Evolutionary conservation across 2,888 invertebrate genomes (phyloP), one percentile per base, ranked within the genome.

Genomic region (Quadroppia sp.): DNA sequence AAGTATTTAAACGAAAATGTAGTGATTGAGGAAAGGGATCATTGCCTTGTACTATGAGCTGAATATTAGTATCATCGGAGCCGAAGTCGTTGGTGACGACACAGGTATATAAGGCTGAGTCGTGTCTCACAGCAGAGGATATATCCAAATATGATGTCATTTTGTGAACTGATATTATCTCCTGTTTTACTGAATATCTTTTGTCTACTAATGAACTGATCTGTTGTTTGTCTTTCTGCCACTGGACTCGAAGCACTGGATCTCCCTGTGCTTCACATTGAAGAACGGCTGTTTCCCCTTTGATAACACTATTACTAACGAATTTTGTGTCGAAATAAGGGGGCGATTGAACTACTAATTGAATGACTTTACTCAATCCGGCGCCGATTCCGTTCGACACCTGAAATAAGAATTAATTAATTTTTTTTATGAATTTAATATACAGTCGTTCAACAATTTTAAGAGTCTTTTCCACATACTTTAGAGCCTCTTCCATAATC

Each of bases 61-160:
- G 91, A 81, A 94, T 91, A 72, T 90, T 89, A 88, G 93, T 91
- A 82, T 92, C 90, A 80, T 94, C 94, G 79, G 90, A 89, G 13
- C 95, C 95, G 81, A 91, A 95, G 71, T 90, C 87, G 83, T 95
- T 96, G 79, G 89, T 89, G 0, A 87, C 88, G 32, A 85, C 83
- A 79, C 88, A 88, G 2, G 85, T 85, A 80, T 87, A 88, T 71
- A 81, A 78, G 0, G 82, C 82, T 1, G 81, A 81, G 79, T 88
- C 87, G 25, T 75, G 50, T 40, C 75, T 56, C 2, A 61, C 71
- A 28, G 70, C 64, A 0, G 72, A 61, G 2, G 71, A 36, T 72
- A 74, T 74, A 23, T 74, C 71, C 17, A 74, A 71, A 53, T 71
- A 71, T 15, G 74, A 74, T 15, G 53, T 74, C 25, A 74, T 59